A percentile compares a stretch with the other conserved stretches of the same genome.
Evolutionary conservation across 2,113 vertebrate genomes (phyloP).

Genomic region (Rallus limicola): DNA sequence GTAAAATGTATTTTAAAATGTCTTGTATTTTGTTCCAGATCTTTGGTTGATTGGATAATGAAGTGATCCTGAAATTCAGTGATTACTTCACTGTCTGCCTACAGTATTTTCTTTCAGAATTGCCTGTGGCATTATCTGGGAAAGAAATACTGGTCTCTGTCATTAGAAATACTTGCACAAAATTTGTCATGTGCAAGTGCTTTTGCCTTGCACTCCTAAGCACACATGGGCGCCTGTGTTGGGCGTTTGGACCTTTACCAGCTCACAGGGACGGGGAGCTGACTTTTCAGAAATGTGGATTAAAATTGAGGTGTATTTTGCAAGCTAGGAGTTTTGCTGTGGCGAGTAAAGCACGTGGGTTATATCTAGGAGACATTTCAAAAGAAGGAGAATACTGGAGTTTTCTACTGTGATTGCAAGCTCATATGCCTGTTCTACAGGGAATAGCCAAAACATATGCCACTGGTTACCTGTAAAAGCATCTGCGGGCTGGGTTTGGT

Average conservation of each 20-base stretch:
- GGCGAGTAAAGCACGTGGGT: not conserved
- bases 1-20: constrained; percentile 39
- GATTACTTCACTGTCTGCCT: constrained; percentile 33
- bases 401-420: not conserved
- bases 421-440: not conserved
- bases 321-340: not conserved
- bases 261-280: not conserved
- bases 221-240: not conserved
- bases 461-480: not conserved
- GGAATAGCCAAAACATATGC: not conserved
- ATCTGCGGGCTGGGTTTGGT: not conserved
- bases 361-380: not conserved
- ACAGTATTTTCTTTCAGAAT: constrained; percentile 35
- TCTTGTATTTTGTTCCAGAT: constrained; percentile 47
- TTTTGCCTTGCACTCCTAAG: not conserved
- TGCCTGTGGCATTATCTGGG: not conserved
- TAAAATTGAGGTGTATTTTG: not conserved
- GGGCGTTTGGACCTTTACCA: not conserved
- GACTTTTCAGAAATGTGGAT: not conserved
- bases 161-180: not conserved
- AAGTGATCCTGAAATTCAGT: constrained; percentile 46
- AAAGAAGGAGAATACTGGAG: not conserved
- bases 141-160: not conserved
- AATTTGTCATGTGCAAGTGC: not conserved
- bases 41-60: constrained; percentile 37